Conservation (phyloP, 2,797 vertebrate species). For the Rachycentron canadum region DNA sequence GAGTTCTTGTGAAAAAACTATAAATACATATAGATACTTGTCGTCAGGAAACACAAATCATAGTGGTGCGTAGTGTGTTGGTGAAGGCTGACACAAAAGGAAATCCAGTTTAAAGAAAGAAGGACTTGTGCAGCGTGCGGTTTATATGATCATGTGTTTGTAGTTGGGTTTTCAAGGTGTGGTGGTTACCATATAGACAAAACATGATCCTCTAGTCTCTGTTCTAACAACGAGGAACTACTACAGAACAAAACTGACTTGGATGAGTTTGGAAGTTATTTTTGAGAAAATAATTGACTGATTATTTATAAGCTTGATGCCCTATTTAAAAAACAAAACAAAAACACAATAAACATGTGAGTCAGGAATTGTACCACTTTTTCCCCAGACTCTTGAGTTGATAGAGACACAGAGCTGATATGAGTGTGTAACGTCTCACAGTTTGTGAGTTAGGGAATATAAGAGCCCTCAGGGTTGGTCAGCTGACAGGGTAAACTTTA, state of each 20-base stretch:
- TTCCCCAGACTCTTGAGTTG: too few relatives aligned
- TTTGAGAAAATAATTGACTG: background rate
- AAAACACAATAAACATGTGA: background rate
- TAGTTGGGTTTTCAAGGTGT: conserved; percentile 7
- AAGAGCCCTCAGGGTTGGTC: too few relatives aligned
- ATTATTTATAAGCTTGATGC: background rate
- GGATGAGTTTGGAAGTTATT: background rate
- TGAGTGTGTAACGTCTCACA: background rate
- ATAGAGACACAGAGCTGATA: background rate
- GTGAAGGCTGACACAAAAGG: conserved; percentile 32
- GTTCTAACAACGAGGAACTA: conserved; percentile 1
- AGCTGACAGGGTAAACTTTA: conserved; percentile 13
- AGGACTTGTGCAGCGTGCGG: conserved; percentile 24
- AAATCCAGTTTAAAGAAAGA: conserved; percentile 33
- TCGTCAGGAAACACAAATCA: conserved; percentile 9
- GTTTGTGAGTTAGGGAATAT: background rate
- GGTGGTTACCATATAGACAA: conserved; percentile 6
- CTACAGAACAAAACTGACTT: background rate
- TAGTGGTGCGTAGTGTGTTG: conserved; percentile 14
- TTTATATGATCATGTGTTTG: conserved; percentile 52
- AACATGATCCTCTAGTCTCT: conserved; percentile 10
- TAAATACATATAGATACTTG: background rate
- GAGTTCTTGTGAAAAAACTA: conserved; percentile 17
- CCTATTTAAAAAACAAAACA: background rate
- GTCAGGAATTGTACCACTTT: background rate